Base-by-base conservation (phyloP, 1,140 invertebrate genomes). In the Ceratina japonica region DNA sequence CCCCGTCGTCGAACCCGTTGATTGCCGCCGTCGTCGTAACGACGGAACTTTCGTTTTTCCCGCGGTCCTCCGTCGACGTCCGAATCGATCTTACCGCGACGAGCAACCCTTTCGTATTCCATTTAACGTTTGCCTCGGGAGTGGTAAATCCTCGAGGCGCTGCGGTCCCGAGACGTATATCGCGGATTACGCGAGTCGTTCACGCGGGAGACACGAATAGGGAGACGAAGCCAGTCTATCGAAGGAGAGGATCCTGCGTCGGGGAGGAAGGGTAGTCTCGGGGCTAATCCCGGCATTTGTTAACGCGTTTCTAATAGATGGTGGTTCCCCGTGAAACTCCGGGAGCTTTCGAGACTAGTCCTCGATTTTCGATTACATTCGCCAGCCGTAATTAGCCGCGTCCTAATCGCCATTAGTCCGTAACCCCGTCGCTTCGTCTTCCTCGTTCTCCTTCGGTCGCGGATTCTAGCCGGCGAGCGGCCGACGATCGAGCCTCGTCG, bases 221-320 rank as follows among this genome's bases (percentile, higher is more conserved):
- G 37, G 72, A 64, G 72, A 61, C n/a, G 62, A n/a, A 52, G n/a
- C n/a, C 27, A 56, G 22, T 56, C 44, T 54, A 22, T 37, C 73
- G 72, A 79, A 69, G 76, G 80, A 78, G 44, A 78, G 44, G 54
- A 68, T 75, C 44, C 62, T 24, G 37, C 52, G n/a, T 62, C 16
- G 18, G 59, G 70, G 66, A 64, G 64, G 70, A 58, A 52, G 76
- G 61, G 56, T 75, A 86, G 70, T 83, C 65, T 31, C 64, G 5
- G 20, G 37, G 59, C 80, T 87, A 87, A 87, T 87, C 86, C 80
- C 16, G 80, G 86, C 86, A 87, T 87, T 87, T 87, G 86, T 87
- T 87, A 87, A 87, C 86, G 86, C 85, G 86, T 87, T 87, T 87
- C 86, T 87, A 87, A 87, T 87, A 86, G 86, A 85, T 73, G 79